Percentiles rank a stretch among this genome's conserved stretches.
Evolutionary conservation across 1,140 invertebrate species (phyloP).

Genomic region (Heliothis virescens): DNA sequence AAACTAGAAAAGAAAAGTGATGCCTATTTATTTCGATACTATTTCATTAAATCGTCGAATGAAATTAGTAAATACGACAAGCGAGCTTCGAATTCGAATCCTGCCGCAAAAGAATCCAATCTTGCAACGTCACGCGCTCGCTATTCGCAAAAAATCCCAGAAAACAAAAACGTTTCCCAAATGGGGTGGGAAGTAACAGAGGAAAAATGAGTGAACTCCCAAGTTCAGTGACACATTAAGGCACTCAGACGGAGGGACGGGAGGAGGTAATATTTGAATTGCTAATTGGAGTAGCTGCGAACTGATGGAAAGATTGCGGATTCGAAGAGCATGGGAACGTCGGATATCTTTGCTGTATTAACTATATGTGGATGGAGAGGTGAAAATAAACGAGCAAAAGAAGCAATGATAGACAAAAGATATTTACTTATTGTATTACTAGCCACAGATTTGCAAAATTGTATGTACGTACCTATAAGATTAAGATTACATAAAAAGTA

Average conservation of each 20-base stretch:
- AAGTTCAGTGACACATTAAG: slow-evolving; percentile 21
- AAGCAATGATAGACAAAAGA: too few relatives aligned
- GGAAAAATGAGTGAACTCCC: slow-evolving; percentile 33
- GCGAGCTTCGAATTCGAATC: too few relatives aligned
- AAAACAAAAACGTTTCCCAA: neutral
- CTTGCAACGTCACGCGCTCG: slow-evolving; percentile 15
- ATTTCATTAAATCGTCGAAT: too few relatives aligned
- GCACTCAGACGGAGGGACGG: slow-evolving; percentile 21
- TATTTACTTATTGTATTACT: too few relatives aligned
- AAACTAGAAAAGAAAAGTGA: too few relatives aligned
- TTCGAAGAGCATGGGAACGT: neutral
- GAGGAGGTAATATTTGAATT: slow-evolving; percentile 31
- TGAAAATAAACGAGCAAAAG: neutral
- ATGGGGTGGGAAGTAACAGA: slow-evolving; percentile 24
- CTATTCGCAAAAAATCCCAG: neutral
- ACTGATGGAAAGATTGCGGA: slow-evolving; percentile 25
- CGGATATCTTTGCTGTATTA: neutral
- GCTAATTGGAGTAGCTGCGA: slow-evolving; percentile 30
- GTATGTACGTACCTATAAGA: too few relatives aligned
- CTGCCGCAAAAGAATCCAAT: neutral
- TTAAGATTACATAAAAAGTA: too few relatives aligned
- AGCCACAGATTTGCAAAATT: too few relatives aligned
- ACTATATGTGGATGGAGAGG: neutral
- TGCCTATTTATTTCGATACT: too few relatives aligned
- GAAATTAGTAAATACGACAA: too few relatives aligned